Evolutionary conservation across 2,113 vertebrate species (phyloP).

Genomic region (Microtus richardsoni): DNA sequence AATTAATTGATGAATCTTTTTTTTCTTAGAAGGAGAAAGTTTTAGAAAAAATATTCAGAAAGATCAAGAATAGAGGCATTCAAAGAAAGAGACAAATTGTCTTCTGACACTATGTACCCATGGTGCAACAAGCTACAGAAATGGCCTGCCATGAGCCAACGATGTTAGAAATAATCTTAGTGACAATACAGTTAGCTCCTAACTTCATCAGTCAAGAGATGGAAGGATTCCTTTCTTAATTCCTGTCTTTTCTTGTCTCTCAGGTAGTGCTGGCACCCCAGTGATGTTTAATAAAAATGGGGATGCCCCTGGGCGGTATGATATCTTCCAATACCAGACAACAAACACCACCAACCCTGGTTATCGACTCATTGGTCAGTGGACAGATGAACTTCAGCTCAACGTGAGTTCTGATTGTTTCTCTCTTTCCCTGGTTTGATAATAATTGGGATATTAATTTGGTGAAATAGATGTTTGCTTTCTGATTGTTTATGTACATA

Average conservation of each 20-base stretch:
- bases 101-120: background rate
- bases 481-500: background rate
- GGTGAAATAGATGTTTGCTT: background rate
- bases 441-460: background rate
- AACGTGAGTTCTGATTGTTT: slow-evolving; percentile 88
- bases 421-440: accelerated
- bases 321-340: slow-evolving; percentile 96
- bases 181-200: background rate
- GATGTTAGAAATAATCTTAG: accelerated
- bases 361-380: slow-evolving; percentile 94
- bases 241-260: slow-evolving; percentile 58
- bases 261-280: slow-evolving; percentile 95
- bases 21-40: background rate
- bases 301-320: slow-evolving; percentile 95
- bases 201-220: background rate
- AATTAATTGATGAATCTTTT: background rate
- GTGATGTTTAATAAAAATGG: slow-evolving; percentile 98
- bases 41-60: background rate
- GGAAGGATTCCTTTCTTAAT: background rate
- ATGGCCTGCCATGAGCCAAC: background rate
- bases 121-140: accelerated
- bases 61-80: background rate
- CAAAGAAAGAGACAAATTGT: background rate
- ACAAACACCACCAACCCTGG: slow-evolving; percentile 90
- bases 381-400: slow-evolving; percentile 96